Evolutionary conservation across 2,888 invertebrate species (phyloP).

Genomic region (Drosophila ustulata): DNA sequence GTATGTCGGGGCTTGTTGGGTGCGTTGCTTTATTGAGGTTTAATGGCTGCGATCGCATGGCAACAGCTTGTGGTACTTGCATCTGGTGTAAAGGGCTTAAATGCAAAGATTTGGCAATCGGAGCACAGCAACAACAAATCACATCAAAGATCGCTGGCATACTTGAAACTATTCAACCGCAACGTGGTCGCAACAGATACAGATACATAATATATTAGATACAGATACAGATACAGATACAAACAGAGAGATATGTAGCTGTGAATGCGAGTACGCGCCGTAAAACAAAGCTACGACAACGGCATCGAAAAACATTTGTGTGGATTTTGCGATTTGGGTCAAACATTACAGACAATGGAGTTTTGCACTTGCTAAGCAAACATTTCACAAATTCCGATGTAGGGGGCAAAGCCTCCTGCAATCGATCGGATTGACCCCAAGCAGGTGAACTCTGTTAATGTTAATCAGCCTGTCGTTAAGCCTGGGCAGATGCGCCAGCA

Average conservation of each 20-base stretch:
- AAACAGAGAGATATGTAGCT: not conserved
- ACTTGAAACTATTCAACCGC: slow-evolving; percentile 76
- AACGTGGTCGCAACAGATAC: slow-evolving; percentile 66
- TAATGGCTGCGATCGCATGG: slow-evolving; percentile 66
- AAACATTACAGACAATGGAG: slow-evolving; percentile 61
- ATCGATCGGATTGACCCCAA: slow-evolving; percentile 58
- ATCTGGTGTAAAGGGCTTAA: slow-evolving; percentile 70
- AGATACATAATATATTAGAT: slow-evolving; percentile 18
- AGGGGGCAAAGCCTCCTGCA: slow-evolving; percentile 42
- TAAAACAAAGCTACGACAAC: slow-evolving; percentile 30
- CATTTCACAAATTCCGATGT: slow-evolving; percentile 48
- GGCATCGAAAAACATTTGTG: slow-evolving; percentile 34
- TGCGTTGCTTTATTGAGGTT: slow-evolving; percentile 44
- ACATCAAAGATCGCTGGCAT: slow-evolving; percentile 72
- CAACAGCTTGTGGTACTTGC: slow-evolving; percentile 53
- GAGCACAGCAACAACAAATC: slow-evolving; percentile 44
- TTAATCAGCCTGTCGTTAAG: slow-evolving; percentile 29
- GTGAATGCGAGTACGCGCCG: slow-evolving; percentile 20
- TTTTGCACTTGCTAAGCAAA: slow-evolving; percentile 60
- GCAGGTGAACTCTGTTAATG: slow-evolving; percentile 39
- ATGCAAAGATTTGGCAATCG: slow-evolving; percentile 77
- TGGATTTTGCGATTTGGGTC: slow-evolving; percentile 68
- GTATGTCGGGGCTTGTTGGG: slow-evolving; percentile 10
- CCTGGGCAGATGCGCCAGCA: slow-evolving; percentile 3
- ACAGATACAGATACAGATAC: slow-evolving; percentile 18